Evolutionary conservation across 2,888 invertebrate species (phyloP), one percentile per base, ranked within the genome.

Genomic region (Omphaloscelis lunosa): DNA sequence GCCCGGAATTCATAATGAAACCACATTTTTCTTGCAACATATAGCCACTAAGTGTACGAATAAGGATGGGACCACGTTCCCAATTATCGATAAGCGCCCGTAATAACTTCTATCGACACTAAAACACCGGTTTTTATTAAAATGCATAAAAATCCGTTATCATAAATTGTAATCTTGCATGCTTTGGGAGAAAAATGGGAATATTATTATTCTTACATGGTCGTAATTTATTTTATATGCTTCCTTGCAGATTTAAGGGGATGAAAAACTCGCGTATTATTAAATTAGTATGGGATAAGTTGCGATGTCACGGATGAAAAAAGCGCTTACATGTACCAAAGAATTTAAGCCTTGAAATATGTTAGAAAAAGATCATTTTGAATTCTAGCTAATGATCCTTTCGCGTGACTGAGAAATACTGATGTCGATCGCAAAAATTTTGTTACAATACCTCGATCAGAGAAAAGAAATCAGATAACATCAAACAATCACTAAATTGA

Each of bases 51-150:
- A 82, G 79, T 70, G 66, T 68, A 70, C 61, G 77, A 83, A 83
- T 84, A 87, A 79, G 84, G 86, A 86, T 82, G 79, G 74, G 79
- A 85, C 88, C 89, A 90, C 90, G 89, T 90, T 86, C 89, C 80
- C 90, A 87, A 90, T 92, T 91, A 91, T 86, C 90, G 91, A 91
- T 90, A 91, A 90, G 89, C 88, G 65, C 79, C 77, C 77, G 79
- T 88, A 87, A 89, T 84, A 83, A 87, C 78, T 84, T 73, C 68
- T 76, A 79, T 82, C 82, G 79, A 80, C 72, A 82, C 80, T 82
- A 83, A 75, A 73, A 78, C 80, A 74, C 77, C 72, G 79, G 39
- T 79, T 80, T 86, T 86, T 86, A 87, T 89, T 88, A 89, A 89
- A 88, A 88, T 86, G 86, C 86, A 89, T 88, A 84, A 89, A 89